These are phyloP conservation scores for Orthonevra nobilis DNA, from an alignment of 2,888 invertebrate species.

Conservation along the genomic window DNA sequence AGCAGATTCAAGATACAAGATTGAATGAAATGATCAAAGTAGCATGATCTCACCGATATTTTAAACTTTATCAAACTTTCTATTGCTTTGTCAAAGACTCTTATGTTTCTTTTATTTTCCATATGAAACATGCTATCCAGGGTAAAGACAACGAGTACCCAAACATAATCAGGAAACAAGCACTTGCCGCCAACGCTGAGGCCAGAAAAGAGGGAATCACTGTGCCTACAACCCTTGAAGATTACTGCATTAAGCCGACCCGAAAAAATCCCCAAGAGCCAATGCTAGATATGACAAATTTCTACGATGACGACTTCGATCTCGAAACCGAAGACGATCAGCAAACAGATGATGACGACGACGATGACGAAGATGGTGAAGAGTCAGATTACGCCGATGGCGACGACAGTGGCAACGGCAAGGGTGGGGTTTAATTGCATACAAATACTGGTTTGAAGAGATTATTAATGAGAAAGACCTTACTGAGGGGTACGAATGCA, in stretches of 20 bases:
- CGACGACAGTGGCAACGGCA: conserved; percentile 95
- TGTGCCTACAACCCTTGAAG: conserved; percentile 98
- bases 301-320: conserved; percentile 97
- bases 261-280: conserved; percentile 92
- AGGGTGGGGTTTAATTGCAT: conserved; percentile 86
- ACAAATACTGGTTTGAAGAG: conserved; percentile 26
- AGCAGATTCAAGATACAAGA: too few species aligned
- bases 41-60: too few species aligned
- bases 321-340: conserved; percentile 87
- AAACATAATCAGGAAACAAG: conserved; percentile 98
- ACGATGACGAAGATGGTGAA: conserved; percentile 84
- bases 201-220: conserved; percentile 98
- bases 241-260: conserved; percentile 97
- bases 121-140: conserved; percentile 72
- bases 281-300: conserved; percentile 94
- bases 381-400: conserved; percentile 78
- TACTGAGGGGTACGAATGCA: conserved; percentile 31
- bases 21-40: too few species aligned
- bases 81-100: too few species aligned
- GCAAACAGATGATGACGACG: conserved; percentile 85
- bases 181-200: conserved; percentile 95
- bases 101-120: too few species aligned
- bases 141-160: conserved; percentile 99
- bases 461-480: conserved; percentile 15
- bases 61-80: too few species aligned